Base-by-base conservation (phyloP, 2,113 vertebrate genomes). In the Sakesphorus luctuosus region DNA sequence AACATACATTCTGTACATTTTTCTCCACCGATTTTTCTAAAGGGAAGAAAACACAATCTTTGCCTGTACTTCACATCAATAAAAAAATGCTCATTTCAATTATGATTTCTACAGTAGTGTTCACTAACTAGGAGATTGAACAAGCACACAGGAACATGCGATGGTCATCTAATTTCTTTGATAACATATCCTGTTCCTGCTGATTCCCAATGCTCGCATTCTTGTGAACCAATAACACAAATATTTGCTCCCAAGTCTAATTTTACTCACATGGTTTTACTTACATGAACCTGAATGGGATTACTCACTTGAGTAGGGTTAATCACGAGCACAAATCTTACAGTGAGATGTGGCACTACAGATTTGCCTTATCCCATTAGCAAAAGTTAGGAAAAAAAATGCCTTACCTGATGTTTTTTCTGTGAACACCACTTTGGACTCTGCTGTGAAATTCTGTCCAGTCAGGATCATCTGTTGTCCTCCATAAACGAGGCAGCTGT, bases 391-490 rank as follows among this genome's bases (percentile, higher is more conserved):
- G 6, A 62, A 65, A 58, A 59, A 31, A 18, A 10, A 18, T 52
- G 38, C 53, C 98, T 98, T 97, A 99, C 99, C 99, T 97, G 98
- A 98, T 29, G 98, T 99, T 97, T 99, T 99, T 97, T 99, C 99
- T 47, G 98, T 98, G 59, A 99, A 99, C 68, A 99, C 97, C 61
- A 99, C 99, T 92, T 99, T 99, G 90, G 99, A 99, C 94, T 99
- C 99, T 4, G 99, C 98, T 43, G 99, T 99, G 97, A 99, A 99
- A 96, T 99, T 99, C 86, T 99, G 99, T 35, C 99, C 99, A 0
- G 98, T 99, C 83, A 99, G 98, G 93, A 99, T 99, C 99, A 99
- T 99, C 97, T 99, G 99, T 81, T 99, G 99, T 72, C 99, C 99
- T 31, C 99, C 99, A 53, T 99, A 99, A 18, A 99, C 99, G 0